phyloP scores from a whole-genome alignment of 2,888 invertebrate species.

The Zygogramma bicolorata region DNA sequence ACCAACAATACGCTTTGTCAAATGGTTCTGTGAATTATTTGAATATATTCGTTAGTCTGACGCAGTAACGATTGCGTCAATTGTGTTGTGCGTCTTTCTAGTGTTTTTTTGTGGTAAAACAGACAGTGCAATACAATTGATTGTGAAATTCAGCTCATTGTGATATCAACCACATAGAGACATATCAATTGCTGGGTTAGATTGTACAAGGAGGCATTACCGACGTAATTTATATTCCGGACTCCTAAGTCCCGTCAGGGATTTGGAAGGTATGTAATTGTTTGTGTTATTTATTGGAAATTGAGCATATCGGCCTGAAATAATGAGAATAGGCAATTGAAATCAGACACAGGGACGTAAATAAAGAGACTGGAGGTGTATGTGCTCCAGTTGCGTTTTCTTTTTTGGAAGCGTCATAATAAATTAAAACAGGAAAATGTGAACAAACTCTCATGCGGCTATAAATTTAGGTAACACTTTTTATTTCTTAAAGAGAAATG shows the following conservation, averaged over 20 bases:
- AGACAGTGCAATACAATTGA: conserved; percentile 11
- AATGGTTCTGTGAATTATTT: conserved; percentile 13
- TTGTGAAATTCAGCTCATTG: conserved; percentile 18
- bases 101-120: conserved; percentile 22
- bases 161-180: conserved; percentile 16
- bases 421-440: too few species aligned
- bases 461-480: conserved; percentile 16
- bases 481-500: conserved; percentile 12
- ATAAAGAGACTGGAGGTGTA: neutral
- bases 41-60: conserved; percentile 21
- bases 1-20: conserved; percentile 4
- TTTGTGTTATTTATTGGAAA: conserved; percentile 1
- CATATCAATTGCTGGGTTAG: conserved; percentile 14
- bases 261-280: conserved; percentile 16
- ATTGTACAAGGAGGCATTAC: conserved; percentile 17
- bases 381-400: conserved; percentile 5
- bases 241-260: conserved; percentile 21
- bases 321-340: neutral
- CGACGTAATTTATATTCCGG: conserved; percentile 14
- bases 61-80: conserved; percentile 13
- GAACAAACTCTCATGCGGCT: too few species aligned
- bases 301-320: neutral
- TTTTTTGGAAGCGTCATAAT: too few species aligned
- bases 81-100: conserved; percentile 22
- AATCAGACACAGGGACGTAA: neutral